A percentile compares a stretch with the other conserved stretches of the same genome.
These are phyloP conservation scores for Acrocephalus arundinaceus DNA, from an alignment of 2,113 vertebrate species.

Conservation along the genomic window DNA sequence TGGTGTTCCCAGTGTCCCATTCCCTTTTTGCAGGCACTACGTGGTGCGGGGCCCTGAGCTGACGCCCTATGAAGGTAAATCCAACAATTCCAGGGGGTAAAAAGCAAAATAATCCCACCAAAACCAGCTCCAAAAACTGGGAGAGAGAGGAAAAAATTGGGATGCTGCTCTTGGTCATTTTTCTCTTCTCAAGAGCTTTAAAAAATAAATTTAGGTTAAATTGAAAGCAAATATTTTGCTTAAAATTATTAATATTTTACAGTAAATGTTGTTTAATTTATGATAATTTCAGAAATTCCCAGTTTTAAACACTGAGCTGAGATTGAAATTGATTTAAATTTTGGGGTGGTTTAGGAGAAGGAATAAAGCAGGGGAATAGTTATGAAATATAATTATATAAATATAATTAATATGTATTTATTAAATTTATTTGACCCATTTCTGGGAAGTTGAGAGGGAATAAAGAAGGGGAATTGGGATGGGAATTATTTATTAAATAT, in stretches of 20 bases:
- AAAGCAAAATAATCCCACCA: neutral
- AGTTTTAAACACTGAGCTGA: no score
- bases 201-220: neutral
- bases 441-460: no score
- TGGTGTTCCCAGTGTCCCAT: neutral
- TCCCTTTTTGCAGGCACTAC: constrained; percentile 87
- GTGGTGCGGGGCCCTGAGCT: constrained; percentile 95
- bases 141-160: no score
- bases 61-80: constrained; percentile 96
- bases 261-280: no score
- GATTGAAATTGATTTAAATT: neutral
- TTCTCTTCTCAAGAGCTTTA: neutral
- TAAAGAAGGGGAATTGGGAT: no score
- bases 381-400: no score
- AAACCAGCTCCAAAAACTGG: neutral
- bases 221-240: neutral
- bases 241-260: neutral
- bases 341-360: neutral
- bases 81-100: neutral
- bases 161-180: neutral
- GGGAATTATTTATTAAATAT: no score
- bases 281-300: no score
- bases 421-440: no score
- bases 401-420: no score
- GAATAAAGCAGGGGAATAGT: neutral